Base-by-base conservation (phyloP, 2,888 invertebrate genomes). In the Dorcus parallelipipedus region DNA sequence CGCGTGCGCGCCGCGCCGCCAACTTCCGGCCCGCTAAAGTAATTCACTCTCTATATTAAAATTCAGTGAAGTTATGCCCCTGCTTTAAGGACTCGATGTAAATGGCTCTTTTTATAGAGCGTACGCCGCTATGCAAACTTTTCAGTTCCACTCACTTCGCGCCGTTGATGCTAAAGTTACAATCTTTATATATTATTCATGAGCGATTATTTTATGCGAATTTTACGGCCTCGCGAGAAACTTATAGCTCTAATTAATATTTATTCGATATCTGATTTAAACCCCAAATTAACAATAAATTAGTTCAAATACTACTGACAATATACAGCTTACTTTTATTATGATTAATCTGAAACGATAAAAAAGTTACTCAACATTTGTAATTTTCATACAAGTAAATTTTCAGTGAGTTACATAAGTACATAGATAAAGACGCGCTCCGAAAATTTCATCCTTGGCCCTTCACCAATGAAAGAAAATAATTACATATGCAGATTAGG, bases 31-130 rank as follows among this genome's bases (percentile, higher is more conserved):
- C 39, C 62, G 62, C 61, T 63, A 69, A 68, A 68, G 71, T 71
- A 71, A 76, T 76, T 75, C 74, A 72, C 75, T 73, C 69, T 71
- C 69, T 62, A 67, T 71, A 71, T 71, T 71, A 71, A 71, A 71
- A 70, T 71, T 66, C 70, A 65, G 62, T 61, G 60, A 62, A 70
- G 69, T 70, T 71, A 68, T 69, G 68, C 63, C 64, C 66, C 62
- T 58, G 63, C 67, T 62, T 70, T 69, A 68, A 73, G 66, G 68
- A 71, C 57, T 61, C 71, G 73, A 75, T 73, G 73, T 71, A 73
- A 75, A 75, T 73, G 73, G 72, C 69, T 70, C 71, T 74, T 75
- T 75, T 73, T 73, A 73, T 67, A 62, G 65, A 61, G 55, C 63
- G 56, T 63, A 59, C 41, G 42, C n/a, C 26, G 47, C 38, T n/a